These are phyloP conservation scores for Naso thynnoides DNA, from an alignment of 2,797 vertebrate species.

Conservation along the genomic window DNA sequence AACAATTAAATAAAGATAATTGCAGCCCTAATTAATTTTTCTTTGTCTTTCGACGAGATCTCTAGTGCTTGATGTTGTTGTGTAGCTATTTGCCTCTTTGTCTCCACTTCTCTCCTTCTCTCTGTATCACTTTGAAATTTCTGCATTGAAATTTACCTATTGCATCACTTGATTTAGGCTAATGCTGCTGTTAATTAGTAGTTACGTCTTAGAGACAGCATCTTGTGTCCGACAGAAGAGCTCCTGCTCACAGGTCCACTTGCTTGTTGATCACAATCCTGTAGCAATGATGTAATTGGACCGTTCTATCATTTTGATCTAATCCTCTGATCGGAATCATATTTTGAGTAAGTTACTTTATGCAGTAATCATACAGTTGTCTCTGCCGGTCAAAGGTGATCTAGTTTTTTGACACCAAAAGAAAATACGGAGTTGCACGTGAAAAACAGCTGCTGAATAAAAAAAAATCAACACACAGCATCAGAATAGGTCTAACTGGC, in stretches of 20 bases:
- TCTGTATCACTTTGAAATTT: neutral
- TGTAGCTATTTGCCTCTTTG: neutral
- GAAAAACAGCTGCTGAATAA: neutral
- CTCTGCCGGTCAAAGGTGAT: too few species aligned
- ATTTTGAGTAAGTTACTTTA: neutral
- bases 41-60: neutral
- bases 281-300: neutral
- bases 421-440: neutral
- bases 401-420: neutral
- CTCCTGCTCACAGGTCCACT: neutral
- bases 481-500: neutral
- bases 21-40: slow-evolving; percentile 13
- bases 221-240: too few species aligned
- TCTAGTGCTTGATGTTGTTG: neutral
- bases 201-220: neutral
- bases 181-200: too few species aligned
- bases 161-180: too few species aligned
- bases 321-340: neutral
- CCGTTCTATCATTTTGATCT: neutral
- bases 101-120: neutral
- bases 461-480: neutral
- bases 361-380: too few species aligned
- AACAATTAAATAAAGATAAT: neutral
- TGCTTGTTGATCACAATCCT: neutral
- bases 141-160: neutral